phyloP scores from a whole-genome alignment of 2,113 vertebrate species.

The Seriola rivoliana region DNA sequence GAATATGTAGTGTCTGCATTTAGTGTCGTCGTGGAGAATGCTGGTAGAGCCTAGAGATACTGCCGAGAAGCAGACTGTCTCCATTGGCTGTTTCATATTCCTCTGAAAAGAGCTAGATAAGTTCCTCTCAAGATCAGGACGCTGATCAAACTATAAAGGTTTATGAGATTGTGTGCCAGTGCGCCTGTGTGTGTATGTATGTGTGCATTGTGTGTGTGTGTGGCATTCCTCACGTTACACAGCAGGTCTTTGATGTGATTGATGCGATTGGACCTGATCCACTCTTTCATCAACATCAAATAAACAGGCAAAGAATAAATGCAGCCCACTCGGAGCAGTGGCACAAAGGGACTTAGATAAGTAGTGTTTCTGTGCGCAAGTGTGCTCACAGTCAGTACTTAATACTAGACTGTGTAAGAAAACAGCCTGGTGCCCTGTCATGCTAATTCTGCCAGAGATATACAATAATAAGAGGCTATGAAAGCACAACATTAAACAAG shows the following conservation, averaged over 20 bases:
- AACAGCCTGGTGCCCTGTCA: not conserved
- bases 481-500: constrained; percentile 4
- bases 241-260: constrained; percentile 72
- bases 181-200: constrained; percentile 2
- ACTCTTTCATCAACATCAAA: constrained; percentile 75
- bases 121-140: constrained; percentile 60
- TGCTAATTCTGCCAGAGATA: constrained; percentile 7
- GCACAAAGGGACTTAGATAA: constrained; percentile 37
- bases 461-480: not conserved
- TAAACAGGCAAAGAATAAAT: constrained; percentile 63
- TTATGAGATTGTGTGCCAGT: constrained; percentile 30
- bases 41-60: constrained; percentile 36
- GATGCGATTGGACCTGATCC: constrained; percentile 71
- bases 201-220: constrained; percentile 17
- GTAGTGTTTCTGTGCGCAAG: constrained; percentile 28
- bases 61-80: constrained; percentile 51
- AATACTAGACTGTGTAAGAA: not conserved
- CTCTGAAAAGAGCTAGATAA: constrained; percentile 58
- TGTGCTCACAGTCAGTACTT: constrained; percentile 9
- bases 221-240: constrained; percentile 49
- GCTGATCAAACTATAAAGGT: constrained; percentile 67
- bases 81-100: constrained; percentile 58
- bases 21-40: not conserved
- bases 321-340: constrained; percentile 18
- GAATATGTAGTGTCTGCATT: constrained; percentile 17